Base-by-base conservation (phyloP, 2,888 invertebrate genomes). In the Heteropelma amictum region DNA sequence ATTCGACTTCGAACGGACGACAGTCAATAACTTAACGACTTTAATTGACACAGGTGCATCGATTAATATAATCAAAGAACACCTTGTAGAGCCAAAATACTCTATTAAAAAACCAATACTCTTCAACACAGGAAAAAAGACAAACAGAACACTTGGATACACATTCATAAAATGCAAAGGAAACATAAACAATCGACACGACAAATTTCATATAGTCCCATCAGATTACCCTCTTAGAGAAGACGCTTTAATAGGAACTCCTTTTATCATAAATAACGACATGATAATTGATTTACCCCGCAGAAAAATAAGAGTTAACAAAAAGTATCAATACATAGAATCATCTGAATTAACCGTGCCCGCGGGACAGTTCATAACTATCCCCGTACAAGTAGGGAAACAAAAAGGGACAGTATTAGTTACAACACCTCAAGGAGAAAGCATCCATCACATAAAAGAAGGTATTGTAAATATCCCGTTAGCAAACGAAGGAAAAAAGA, bases 171-270 rank as follows among this genome's bases (percentile, higher is more conserved):
- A 53, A 23, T 69, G 69, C 60, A 61, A 38, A 40, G 68, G 58
- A n/a, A 68, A 69, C 19, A 28, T 61, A n/a, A 69, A 61, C 30
- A 45, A 69, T 35, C 30, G 8, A 69, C 10, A 8, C 14, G 68
- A 68, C 42, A 68, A 68, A 60, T 68, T 68, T 14, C 68, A 68
- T 21, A 68, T 60, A 53, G 69, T 60, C 17, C 69, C 60, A 1
- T 53, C 69, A 19, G 69, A 69, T 6, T 69, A 69, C 42, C 69
- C 69, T 14, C 53, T 69, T 19, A 28, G 42, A 45, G 60, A 61
- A 30, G 53, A 69, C 12, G 60, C 33, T 7, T 58, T 68, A 30
- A 68, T 61, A 69, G 69, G 69, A 61, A 69, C 69, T 12, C 53
- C 69, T 17, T 69, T 69, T 23, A 61, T 69, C 8, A 42, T 69